Conservation (phyloP, 2,113 vertebrate species). For the Myrmecophaga tridactyla region DNA sequence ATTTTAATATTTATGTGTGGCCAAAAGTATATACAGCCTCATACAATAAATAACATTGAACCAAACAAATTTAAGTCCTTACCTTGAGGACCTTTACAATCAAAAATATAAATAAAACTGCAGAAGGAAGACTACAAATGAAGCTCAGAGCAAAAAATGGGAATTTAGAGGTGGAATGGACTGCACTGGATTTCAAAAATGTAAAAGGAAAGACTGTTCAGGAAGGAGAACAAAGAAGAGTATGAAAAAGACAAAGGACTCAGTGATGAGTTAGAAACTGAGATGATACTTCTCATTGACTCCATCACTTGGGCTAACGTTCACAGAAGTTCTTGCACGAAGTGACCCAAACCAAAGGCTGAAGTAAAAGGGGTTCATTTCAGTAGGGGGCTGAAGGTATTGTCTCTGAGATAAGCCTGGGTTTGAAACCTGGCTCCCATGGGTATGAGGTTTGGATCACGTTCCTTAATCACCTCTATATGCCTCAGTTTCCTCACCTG, state of each 20-base stretch:
- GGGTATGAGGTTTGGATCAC: not conserved
- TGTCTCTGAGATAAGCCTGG: not conserved
- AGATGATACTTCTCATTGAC: not conserved
- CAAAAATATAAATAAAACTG: constrained; percentile 48
- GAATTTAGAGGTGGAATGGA: not conserved
- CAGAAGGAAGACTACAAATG: not conserved
- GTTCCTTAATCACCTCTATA: not conserved
- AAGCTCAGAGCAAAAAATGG: not conserved
- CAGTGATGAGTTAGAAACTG: not conserved
- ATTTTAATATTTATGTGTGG: constrained; percentile 47
- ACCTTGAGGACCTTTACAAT: constrained; percentile 40
- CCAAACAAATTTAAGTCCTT: not conserved
- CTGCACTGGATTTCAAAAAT: not conserved
- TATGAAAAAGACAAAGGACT: not conserved
- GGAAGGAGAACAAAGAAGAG: not conserved
- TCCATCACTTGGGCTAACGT: not conserved
- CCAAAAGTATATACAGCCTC: not conserved
- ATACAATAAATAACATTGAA: constrained; percentile 41
- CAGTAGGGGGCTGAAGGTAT: no score
- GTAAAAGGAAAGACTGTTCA: not conserved
- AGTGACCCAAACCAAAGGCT: not conserved
- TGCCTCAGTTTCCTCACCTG: not conserved
- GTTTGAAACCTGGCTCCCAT: not conserved
- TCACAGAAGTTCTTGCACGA: not conserved
- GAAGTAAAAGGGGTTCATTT: not conserved